Evolutionary conservation across 2,113 vertebrate species (phyloP).

Genomic region (Taurulus bubalis): DNA sequence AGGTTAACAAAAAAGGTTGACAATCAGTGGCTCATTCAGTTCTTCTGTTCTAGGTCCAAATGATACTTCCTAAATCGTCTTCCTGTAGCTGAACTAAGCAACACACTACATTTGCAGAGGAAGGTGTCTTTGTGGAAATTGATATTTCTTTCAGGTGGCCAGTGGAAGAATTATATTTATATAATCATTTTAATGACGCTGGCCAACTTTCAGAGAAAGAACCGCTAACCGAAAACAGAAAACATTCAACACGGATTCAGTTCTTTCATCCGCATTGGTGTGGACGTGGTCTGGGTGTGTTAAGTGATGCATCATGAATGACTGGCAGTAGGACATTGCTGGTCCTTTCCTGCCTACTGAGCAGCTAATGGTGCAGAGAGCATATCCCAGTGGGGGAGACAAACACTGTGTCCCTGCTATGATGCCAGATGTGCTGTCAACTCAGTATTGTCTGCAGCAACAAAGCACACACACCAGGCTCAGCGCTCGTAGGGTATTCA

Average conservation of each 20-base stretch:
- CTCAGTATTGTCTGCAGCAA: conserved; percentile 70
- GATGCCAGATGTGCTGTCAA: conserved; percentile 80
- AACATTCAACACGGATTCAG: not conserved
- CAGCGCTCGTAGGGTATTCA: conserved; percentile 58
- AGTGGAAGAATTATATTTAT: not conserved
- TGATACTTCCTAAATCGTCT: not conserved
- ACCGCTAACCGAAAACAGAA: not conserved
- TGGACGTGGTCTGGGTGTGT: conserved; percentile 26
- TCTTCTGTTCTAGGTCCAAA: not conserved
- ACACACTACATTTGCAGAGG: not conserved
- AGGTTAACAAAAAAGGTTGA: not conserved
- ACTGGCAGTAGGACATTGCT: conserved; percentile 58
- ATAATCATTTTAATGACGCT: conserved; percentile 19
- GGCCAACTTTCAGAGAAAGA: not conserved
- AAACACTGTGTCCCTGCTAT: conserved; percentile 64
- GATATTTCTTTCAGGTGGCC: not conserved
- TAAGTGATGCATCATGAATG: conserved; percentile 64
- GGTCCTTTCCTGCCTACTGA: conserved; percentile 76
- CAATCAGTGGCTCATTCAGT: not conserved
- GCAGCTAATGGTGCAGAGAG: conserved; percentile 80
- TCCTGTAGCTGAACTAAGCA: not conserved
- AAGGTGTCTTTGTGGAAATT: not conserved
- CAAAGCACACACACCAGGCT: conserved; percentile 73
- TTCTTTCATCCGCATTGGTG: conserved; percentile 9
- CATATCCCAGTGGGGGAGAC: conserved; percentile 63